phyloP scores from a whole-genome alignment of 2,113 vertebrate genomes.

The Neolamprologus cancellatus region DNA sequence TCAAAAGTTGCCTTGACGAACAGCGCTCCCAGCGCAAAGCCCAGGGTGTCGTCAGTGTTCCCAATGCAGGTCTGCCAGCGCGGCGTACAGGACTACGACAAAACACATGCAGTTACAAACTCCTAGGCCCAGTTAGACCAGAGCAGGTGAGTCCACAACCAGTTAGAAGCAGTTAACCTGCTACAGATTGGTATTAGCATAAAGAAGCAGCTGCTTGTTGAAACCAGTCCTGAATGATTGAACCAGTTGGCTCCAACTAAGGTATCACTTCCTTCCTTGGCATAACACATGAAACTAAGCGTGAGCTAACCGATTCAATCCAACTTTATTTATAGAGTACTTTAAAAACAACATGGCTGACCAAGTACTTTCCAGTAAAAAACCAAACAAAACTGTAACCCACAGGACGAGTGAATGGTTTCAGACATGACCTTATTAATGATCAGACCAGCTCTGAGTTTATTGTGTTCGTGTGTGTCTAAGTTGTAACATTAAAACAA shows the following conservation, averaged over 20 bases:
- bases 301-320: background rate
- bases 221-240: background rate
- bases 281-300: background rate
- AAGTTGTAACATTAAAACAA: background rate
- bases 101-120: background rate
- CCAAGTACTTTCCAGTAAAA: background rate
- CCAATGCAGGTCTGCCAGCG: constrained; percentile 98
- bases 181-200: background rate
- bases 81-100: constrained; percentile 84
- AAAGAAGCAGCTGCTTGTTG: background rate
- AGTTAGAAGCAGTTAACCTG: background rate
- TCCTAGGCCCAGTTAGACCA: background rate
- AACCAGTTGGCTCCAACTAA: background rate
- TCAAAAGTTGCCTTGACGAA: constrained; percentile 96
- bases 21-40: constrained; percentile 91
- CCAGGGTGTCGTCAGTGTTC: constrained; percentile 91
- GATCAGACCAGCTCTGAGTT: background rate
- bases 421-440: background rate
- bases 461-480: background rate
- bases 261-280: background rate
- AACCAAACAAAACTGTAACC: background rate
- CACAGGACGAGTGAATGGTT: background rate
- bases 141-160: background rate
- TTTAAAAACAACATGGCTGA: background rate
- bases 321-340: background rate